A percentile compares a stretch with the other conserved stretches of the same genome.
phyloP scores from a whole-genome alignment of 2,797 vertebrate genomes.

The Limnodromus scolopaceus region DNA sequence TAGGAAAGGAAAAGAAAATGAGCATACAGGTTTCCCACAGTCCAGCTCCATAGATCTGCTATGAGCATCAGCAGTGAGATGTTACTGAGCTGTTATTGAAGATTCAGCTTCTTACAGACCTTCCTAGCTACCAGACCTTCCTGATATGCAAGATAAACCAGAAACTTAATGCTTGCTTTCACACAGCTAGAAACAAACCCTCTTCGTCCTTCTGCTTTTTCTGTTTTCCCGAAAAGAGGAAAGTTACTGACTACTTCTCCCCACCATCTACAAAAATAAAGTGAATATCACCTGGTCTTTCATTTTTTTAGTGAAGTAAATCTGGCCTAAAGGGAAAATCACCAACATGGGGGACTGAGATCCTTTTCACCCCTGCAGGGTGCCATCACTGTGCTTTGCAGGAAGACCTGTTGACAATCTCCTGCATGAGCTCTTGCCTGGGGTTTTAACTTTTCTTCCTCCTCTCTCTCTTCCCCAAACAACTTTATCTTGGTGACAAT shows the following conservation, averaged over 20 bases:
- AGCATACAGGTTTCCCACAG: neutral
- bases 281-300: neutral
- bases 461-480: neutral
- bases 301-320: neutral
- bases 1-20: neutral
- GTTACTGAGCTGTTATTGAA: neutral
- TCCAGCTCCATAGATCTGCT: neutral
- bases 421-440: neutral
- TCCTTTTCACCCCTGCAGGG: neutral
- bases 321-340: neutral
- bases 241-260: neutral
- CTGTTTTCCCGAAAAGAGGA: neutral
- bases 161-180: neutral
- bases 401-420: neutral
- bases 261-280: neutral
- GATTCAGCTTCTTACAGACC: neutral
- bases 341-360: neutral
- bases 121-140: neutral
- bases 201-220: neutral
- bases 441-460: neutral
- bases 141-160: neutral
- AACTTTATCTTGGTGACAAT: neutral
- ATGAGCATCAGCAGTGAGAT: neutral
- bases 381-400: fast-evolving
- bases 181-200: neutral